Evolutionary conservation across 2,888 invertebrate species (phyloP).

Genomic region (Microctonus hyperodae): DNA sequence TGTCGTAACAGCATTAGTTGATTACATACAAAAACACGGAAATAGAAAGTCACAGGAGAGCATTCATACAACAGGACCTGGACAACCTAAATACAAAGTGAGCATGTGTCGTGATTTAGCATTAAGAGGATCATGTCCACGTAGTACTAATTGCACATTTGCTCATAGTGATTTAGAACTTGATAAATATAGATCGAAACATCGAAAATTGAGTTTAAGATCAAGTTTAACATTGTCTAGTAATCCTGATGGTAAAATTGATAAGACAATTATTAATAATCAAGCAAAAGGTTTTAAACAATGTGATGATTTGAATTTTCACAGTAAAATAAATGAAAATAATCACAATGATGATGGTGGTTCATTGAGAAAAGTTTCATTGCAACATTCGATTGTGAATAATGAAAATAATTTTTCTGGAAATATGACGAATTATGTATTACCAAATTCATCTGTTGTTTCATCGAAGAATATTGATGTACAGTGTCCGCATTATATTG

Average conservation of each 20-base stretch:
- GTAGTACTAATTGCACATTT: constrained; percentile 88
- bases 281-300: constrained; percentile 57
- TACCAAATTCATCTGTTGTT: constrained; percentile 51
- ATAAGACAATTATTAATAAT: constrained; percentile 50
- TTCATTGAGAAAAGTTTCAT: constrained; percentile 46
- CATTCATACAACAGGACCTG: constrained; percentile 63
- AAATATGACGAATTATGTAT: constrained; percentile 53
- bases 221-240: constrained; percentile 48
- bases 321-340: constrained; percentile 52
- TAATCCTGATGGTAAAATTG: constrained; percentile 49
- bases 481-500: constrained; percentile 57
- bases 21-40: constrained; percentile 79
- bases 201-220: constrained; percentile 66
- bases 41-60: constrained; percentile 71
- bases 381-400: constrained; percentile 48
- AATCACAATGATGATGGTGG: constrained; percentile 55
- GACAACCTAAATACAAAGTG: constrained; percentile 84
- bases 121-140: constrained; percentile 81
- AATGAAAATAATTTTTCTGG: constrained; percentile 57
- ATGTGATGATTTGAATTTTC: constrained; percentile 58
- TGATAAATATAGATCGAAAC: constrained; percentile 79
- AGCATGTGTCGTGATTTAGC: constrained; percentile 88
- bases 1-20: constrained; percentile 79
- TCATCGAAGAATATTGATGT: constrained; percentile 53
- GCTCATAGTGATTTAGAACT: constrained; percentile 92